Conservation (phyloP, 2,113 vertebrate genomes). For the Chlorodrepanis virens region DNA sequence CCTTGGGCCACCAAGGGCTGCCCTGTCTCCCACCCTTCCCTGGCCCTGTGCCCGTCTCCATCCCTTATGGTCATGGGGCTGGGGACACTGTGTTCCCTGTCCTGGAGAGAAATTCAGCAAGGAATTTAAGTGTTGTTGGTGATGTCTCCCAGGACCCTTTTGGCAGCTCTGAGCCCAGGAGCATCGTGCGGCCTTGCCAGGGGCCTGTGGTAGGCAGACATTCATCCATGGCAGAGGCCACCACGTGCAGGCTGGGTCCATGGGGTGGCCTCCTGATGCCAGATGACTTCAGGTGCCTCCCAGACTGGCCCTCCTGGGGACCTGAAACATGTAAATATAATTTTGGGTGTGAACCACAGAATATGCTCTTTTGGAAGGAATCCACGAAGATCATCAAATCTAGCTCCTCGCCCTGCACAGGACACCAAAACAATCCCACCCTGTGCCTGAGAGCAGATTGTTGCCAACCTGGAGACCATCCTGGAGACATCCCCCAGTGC, state of each 20-base stretch:
- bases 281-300: background rate
- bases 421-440: background rate
- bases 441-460: background rate
- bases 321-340: background rate
- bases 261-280: background rate
- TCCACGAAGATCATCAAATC: background rate
- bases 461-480: background rate
- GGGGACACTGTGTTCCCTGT: accelerated
- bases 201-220: background rate
- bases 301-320: background rate
- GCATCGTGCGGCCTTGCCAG: accelerated
- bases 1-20: background rate
- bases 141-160: background rate
- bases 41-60: background rate
- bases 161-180: background rate
- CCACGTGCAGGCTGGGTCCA: background rate
- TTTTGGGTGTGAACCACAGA: background rate
- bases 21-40: background rate
- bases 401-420: background rate
- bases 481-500: background rate
- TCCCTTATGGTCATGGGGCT: background rate
- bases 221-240: background rate
- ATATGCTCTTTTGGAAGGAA: background rate
- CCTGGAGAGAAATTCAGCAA: background rate
- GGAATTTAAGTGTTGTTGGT: background rate